A percentile compares a stretch with the other conserved stretches of the same genome.
Conservation (phyloP, 1,140 invertebrate species). For the Pseudomyrmex sp. region DNA sequence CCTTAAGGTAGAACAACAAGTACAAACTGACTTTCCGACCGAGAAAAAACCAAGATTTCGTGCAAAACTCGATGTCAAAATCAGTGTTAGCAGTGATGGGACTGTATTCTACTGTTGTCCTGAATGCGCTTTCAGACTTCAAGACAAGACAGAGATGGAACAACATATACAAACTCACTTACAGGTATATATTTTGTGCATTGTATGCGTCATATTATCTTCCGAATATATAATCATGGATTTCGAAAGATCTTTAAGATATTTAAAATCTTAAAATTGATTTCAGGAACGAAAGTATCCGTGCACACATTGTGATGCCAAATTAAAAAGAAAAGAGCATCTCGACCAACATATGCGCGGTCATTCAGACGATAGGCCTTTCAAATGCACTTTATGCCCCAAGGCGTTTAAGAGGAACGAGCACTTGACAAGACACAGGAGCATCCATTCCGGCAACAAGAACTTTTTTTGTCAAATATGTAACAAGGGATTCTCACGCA, state of each 20-base stretch:
- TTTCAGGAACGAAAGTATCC: slow-evolving; percentile 83
- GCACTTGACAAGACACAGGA: slow-evolving; percentile 85
- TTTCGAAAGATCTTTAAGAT: background rate
- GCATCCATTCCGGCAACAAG: slow-evolving; percentile 87
- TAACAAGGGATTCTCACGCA: slow-evolving; percentile 91
- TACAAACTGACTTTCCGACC: slow-evolving; percentile 80
- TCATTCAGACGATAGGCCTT: slow-evolving; percentile 91
- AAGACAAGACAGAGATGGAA: slow-evolving; percentile 81
- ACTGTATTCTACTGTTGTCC: slow-evolving; percentile 84
- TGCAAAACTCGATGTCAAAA: slow-evolving; percentile 84
- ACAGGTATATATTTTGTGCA: slow-evolving; percentile 71
- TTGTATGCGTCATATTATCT: background rate
- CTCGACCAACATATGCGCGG: slow-evolving; percentile 89
- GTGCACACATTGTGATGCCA: slow-evolving; percentile 84
- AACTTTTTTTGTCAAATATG: slow-evolving; percentile 91
- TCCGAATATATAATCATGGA: background rate
- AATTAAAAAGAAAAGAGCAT: slow-evolving; percentile 85
- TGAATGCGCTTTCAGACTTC: slow-evolving; percentile 83
- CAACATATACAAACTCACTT: slow-evolving; percentile 84
- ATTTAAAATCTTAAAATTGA: background rate
- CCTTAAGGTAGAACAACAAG: slow-evolving; percentile 78
- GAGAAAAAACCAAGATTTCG: slow-evolving; percentile 84
- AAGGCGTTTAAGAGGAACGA: slow-evolving; percentile 87
- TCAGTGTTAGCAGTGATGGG: slow-evolving; percentile 82
- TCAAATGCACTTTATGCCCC: slow-evolving; percentile 85